Evolutionary conservation across 2,797 vertebrate genomes (phyloP), one percentile per base, ranked within the genome.

Genomic region (Sebastes kiyomatsui): DNA sequence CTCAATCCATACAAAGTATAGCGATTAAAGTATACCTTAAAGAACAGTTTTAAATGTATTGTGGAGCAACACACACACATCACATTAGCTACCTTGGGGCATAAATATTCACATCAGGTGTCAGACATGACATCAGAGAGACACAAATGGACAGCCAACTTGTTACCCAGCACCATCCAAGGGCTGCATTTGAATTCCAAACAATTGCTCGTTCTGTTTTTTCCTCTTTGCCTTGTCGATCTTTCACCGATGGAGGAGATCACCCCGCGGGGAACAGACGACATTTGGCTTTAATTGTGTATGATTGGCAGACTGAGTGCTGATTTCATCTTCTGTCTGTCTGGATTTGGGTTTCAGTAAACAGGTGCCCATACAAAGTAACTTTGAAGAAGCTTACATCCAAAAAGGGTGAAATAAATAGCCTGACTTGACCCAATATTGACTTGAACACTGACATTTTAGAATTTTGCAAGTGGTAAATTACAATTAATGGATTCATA

Each of bases 281-380:
- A 75, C 77, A 67, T 88, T 87, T 87, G 66, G 60, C 42, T 81
- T 86, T 87, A 83, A 88, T 88, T 86, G 72, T 79, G 66, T 80
- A 74, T 67, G 84, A 90, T 83, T 85, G 87, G 67, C 81, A 79
- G 82, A 75, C 20, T 30, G 73, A 79, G 25, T 82, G 78, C 59
- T 84, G 73, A 80, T 78, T 85, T 82, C 60, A 28, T 73, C 46
- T 38, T 79, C 82, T 79, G 65, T 76, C 81, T 72, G 59, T 72
- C 73, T 76, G 68, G 28, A 76, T 81, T 75, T 78, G 23, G 70
- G 46, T 77, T 76, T 64, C 38, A 77, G 60, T 28, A 25, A 74
- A 25, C 58, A 18, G 12, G 25, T 13, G 16, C 28, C 72, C 77
- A 78, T 82, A 77, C 65, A 77, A 85, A 88, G 62, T 38, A 85